These are phyloP conservation scores for Aphyosemion australe DNA, from an alignment of 2,113 vertebrate species.

Conservation along the genomic window DNA sequence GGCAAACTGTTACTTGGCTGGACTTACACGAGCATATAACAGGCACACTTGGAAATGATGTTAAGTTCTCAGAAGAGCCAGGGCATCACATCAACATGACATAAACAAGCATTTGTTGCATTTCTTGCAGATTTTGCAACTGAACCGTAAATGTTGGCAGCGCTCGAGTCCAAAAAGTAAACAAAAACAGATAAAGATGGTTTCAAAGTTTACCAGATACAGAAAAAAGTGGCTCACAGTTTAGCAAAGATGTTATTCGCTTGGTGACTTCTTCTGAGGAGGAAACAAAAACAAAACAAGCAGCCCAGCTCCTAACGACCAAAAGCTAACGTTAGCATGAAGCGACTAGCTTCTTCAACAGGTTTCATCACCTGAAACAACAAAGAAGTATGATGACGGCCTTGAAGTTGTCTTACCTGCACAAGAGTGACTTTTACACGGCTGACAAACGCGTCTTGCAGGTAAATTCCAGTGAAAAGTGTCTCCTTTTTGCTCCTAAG, in stretches of 20 bases:
- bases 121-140: too few relatives aligned
- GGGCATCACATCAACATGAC: too few relatives aligned
- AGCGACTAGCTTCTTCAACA: constrained; percentile 40
- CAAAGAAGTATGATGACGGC: neutral
- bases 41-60: too few relatives aligned
- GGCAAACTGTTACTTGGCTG: too few relatives aligned
- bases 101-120: too few relatives aligned
- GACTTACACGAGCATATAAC: too few relatives aligned
- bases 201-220: neutral
- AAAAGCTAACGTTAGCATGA: constrained; percentile 55
- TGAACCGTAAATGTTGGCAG: too few relatives aligned
- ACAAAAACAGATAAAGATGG: too few relatives aligned
- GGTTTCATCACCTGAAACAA: constrained; percentile 22
- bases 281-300: constrained; percentile 29
- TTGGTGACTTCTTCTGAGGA: constrained; percentile 3
- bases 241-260: neutral
- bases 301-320: constrained; percentile 15
- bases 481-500: constrained; percentile 7
- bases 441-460: neutral
- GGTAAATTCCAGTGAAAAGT: neutral
- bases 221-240: neutral
- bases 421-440: neutral
- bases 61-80: too few relatives aligned
- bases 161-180: too few relatives aligned
- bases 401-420: constrained; percentile 25